phyloP scores from a whole-genome alignment of 2,113 vertebrate species.

The Oncorhynchus kisutch region DNA sequence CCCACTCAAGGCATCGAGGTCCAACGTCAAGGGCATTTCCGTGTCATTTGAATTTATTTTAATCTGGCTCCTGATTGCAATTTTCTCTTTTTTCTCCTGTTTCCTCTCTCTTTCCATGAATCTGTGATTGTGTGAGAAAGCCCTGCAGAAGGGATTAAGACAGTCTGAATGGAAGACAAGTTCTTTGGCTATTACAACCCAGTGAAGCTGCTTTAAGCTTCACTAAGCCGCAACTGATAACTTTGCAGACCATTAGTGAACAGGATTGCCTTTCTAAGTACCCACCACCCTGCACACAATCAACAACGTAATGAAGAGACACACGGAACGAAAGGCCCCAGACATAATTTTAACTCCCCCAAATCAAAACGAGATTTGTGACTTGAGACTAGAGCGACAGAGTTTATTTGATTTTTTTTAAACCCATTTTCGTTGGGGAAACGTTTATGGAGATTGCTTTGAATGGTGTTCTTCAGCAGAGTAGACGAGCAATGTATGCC shows the following conservation, averaged over 20 bases:
- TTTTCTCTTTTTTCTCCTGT: constrained; percentile 22
- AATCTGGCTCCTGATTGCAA: constrained; percentile 16
- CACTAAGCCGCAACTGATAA: constrained; percentile 77
- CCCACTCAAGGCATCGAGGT: not conserved
- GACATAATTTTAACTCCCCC: constrained; percentile 34
- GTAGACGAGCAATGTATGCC: not conserved
- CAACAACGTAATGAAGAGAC: constrained; percentile 65
- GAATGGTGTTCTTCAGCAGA: not conserved
- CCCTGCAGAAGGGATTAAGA: constrained; percentile 69
- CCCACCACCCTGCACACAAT: constrained; percentile 48
- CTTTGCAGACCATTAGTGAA: constrained; percentile 74
- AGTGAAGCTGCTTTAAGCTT: constrained; percentile 73
- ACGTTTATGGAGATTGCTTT: not conserved
- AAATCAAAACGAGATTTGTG: constrained; percentile 18
- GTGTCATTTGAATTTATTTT: constrained; percentile 24
- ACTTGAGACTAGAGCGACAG: constrained; percentile 8
- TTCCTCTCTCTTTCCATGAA: constrained; percentile 57
- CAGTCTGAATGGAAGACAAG: constrained; percentile 69
- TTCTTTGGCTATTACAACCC: constrained; percentile 74
- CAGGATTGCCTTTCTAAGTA: constrained; percentile 53
- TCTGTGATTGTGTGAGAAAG: constrained; percentile 64
- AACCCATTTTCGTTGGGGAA: not conserved
- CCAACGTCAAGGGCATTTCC: constrained; percentile 37
- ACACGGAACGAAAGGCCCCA: constrained; percentile 32
- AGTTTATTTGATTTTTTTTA: constrained; percentile 9